A percentile compares a stretch with the other conserved stretches of the same genome.
These are phyloP conservation scores for Drosophila greeni DNA, from an alignment of 2,888 invertebrate genomes.

Conservation along the genomic window DNA sequence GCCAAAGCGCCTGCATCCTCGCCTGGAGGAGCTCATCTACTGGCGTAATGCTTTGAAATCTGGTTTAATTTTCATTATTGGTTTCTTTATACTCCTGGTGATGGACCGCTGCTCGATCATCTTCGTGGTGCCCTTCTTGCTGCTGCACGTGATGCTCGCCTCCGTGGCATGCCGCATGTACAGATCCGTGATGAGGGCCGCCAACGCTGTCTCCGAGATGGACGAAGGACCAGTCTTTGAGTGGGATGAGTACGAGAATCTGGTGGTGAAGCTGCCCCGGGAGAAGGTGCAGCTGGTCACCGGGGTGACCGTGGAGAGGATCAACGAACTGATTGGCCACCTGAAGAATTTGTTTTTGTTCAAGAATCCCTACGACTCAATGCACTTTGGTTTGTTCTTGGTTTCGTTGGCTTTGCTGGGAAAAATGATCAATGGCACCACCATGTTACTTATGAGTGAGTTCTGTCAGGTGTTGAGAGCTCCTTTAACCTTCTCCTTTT, in stretches of 20 bases:
- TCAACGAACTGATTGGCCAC: neutral
- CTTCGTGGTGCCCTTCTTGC: neutral
- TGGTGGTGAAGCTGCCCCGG: neutral
- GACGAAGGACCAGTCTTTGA: rapidly evolving
- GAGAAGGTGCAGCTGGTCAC: neutral
- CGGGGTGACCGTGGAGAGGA: neutral
- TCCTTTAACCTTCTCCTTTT: neutral
- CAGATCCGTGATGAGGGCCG: neutral
- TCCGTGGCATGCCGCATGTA: neutral
- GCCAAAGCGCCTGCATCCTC: neutral
- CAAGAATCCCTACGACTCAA: neutral
- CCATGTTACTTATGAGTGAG: neutral
- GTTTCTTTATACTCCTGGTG: neutral
- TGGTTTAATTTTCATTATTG: rapidly evolving
- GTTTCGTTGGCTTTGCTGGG: neutral
- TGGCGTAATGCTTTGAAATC: neutral
- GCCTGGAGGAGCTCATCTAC: neutral
- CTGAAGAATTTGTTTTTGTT: neutral
- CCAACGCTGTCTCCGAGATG: neutral
- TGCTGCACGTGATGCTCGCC: neutral
- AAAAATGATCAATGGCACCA: neutral
- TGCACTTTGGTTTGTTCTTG: neutral
- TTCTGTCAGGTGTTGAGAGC: no score
- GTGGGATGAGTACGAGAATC: neutral
- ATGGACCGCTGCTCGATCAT: neutral